These are phyloP conservation scores for Caenorhabditis drosophilae DNA, from an alignment of 2,888 invertebrate species.

Conservation along the genomic window DNA sequence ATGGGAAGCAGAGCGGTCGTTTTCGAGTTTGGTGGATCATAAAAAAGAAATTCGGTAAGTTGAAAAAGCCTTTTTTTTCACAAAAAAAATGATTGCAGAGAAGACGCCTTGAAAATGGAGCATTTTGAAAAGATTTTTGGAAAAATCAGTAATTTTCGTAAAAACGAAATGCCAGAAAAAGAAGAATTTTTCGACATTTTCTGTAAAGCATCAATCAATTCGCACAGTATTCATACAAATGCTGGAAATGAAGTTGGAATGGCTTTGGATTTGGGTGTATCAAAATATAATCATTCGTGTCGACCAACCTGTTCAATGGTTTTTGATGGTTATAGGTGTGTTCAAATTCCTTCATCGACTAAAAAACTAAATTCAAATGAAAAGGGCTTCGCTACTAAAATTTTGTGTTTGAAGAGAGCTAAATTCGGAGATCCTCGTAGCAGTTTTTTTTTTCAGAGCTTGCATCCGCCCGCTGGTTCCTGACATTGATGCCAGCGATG, in stretches of 20 bases:
- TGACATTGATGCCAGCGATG: conserved; percentile 40
- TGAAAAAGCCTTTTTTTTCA: neutral
- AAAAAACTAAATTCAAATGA: neutral
- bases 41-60: conserved; percentile 53
- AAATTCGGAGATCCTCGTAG: neutral
- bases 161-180: conserved; percentile 52
- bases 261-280: conserved; percentile 65
- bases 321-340: conserved; percentile 59
- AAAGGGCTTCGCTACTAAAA: neutral
- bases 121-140: conserved; percentile 63
- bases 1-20: conserved; percentile 60
- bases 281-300: conserved; percentile 65
- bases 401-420: too few species aligned
- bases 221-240: conserved; percentile 66
- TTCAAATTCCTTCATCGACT: too few species aligned
- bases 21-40: conserved; percentile 52
- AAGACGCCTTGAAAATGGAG: conserved; percentile 56
- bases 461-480: conserved; percentile 62
- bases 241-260: conserved; percentile 66
- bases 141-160: conserved; percentile 58
- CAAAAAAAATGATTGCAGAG: conserved; percentile 16
- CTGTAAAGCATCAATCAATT: conserved; percentile 66
- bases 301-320: conserved; percentile 65
- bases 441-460: conserved; percentile 43
- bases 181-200: conserved; percentile 59